These are phyloP conservation scores for Mactra quadrangularis DNA, from an alignment of 1,140 invertebrate species.

Conservation along the genomic window DNA sequence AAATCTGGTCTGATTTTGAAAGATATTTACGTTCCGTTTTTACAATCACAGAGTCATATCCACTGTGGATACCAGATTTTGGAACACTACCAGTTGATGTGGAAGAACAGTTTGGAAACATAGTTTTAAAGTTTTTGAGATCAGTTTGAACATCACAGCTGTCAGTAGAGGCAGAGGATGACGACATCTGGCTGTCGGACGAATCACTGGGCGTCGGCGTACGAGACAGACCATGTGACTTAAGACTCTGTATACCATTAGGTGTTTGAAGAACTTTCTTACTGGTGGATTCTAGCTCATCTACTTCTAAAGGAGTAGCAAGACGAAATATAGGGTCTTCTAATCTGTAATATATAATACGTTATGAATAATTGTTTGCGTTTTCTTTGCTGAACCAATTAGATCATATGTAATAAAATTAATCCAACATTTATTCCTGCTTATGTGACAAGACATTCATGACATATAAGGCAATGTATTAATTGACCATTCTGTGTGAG, in stretches of 20 bases:
- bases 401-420: not conserved
- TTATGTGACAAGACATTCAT: no score
- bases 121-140: not conserved
- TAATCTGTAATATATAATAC: slow-evolving; percentile 86
- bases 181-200: slow-evolving; percentile 18
- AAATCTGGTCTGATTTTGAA: not conserved
- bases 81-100: not conserved
- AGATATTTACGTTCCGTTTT: no score
- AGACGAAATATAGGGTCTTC: slow-evolving; percentile 93
- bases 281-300: slow-evolving; percentile 73
- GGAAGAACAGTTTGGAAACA: no score
- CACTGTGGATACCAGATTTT: not conserved
- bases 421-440: no score
- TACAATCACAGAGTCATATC: not conserved
- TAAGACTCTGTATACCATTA: not conserved
- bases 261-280: slow-evolving; percentile 77
- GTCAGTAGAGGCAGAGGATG: not conserved
- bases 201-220: slow-evolving; percentile 55
- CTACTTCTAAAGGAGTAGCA: slow-evolving; percentile 86
- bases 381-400: not conserved
- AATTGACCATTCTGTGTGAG: no score
- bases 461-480: no score
- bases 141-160: slow-evolving; percentile 6
- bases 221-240: slow-evolving; percentile 23
- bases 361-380: slow-evolving; percentile 1